phyloP scores from a whole-genome alignment of 2,797 vertebrate genomes.

The Notoglanidium macrostoma region DNA sequence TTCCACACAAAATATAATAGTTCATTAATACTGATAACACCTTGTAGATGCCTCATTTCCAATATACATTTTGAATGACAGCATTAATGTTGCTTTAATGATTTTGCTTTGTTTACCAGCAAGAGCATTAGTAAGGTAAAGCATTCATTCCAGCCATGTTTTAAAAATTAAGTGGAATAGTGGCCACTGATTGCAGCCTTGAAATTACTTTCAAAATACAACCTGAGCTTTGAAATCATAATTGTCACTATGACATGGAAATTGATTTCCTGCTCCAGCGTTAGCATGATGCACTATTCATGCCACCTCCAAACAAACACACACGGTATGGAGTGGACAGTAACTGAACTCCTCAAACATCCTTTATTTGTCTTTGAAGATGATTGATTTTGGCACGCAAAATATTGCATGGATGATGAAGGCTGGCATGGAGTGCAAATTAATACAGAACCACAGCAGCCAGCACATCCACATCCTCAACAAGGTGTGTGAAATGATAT shows the following conservation, averaged over 20 bases:
- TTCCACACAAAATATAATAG: background rate
- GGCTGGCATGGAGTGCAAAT: conserved; percentile 51
- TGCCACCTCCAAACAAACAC: background rate
- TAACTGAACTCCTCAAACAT: conserved; percentile 50
- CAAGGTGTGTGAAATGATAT: conserved; percentile 29
- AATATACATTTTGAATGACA: background rate
- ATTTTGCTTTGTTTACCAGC: background rate
- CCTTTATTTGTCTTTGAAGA: conserved; percentile 56
- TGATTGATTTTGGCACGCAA: conserved; percentile 57
- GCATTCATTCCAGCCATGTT: background rate
- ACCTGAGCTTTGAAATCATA: conserved; percentile 15
- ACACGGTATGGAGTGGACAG: conserved; percentile 33
- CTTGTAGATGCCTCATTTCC: background rate
- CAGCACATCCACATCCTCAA: conserved; percentile 24
- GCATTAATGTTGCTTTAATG: background rate
- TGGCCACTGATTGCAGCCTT: conserved; percentile 14
- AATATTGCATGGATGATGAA: conserved; percentile 47
- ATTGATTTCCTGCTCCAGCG: conserved; percentile 21
- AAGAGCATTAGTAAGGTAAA: background rate
- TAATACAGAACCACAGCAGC: conserved; percentile 38
- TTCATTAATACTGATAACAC: background rate
- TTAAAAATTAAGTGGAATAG: conserved; percentile 1
- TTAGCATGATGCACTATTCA: conserved; percentile 8
- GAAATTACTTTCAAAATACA: conserved; percentile 22
- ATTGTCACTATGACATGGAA: conserved; percentile 14